Percentiles rank a stretch among this genome's conserved stretches.
phyloP scores from a whole-genome alignment of 1,140 invertebrate genomes.

The Pentalonia nigronervosa region DNA sequence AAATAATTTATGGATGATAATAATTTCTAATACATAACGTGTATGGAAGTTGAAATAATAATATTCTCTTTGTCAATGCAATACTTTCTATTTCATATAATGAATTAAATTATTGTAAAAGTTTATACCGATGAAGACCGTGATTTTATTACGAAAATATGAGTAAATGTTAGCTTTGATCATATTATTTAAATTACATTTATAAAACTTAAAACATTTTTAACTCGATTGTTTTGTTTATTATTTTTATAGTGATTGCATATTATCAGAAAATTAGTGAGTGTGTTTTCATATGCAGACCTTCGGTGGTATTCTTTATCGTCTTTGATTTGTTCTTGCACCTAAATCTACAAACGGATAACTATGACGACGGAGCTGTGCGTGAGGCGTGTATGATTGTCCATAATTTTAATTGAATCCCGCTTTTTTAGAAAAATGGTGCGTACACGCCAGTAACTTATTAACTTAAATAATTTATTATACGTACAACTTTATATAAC shows the following conservation, averaged over 20 bases:
- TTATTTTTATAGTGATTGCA: neutral
- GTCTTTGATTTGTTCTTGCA: neutral
- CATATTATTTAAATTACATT: neutral
- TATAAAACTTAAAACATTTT: neutral
- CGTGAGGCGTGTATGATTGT: neutral
- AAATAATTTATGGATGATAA: neutral
- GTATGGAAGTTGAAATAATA: neutral
- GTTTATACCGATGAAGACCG: neutral
- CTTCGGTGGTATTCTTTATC: neutral
- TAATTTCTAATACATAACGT: neutral
- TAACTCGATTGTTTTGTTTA: neutral
- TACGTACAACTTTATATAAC: neutral
- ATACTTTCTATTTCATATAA: neutral
- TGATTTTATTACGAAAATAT: neutral
- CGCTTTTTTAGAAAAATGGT: neutral
- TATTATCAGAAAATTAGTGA: neutral
- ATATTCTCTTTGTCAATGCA: neutral
- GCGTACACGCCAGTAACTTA: neutral
- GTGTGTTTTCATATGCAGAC: neutral
- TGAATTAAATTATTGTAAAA: neutral
- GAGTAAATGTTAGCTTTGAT: neutral
- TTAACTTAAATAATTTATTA: constrained; percentile 20
- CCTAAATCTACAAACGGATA: neutral
- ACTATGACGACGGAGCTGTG: neutral
- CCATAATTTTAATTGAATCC: neutral